Base-by-base conservation (phyloP, 2,113 vertebrate species). In the Seriola rivoliana region DNA sequence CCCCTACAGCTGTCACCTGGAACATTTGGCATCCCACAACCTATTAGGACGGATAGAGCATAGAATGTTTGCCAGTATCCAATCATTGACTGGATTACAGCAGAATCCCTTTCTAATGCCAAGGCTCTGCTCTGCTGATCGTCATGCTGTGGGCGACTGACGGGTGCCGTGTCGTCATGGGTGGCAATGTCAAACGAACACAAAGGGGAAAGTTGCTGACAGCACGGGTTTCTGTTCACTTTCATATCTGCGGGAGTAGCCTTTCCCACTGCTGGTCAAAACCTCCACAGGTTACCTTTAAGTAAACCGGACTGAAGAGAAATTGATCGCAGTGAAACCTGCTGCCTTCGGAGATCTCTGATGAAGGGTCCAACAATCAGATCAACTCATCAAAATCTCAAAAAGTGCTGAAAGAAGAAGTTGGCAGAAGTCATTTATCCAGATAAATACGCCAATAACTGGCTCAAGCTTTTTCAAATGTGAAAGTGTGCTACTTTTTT, bases 31-130 rank as follows among this genome's bases (percentile, higher is more conserved):
- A 87, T 69, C 74, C 38, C 23, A 38, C 65, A 63, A 32, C 38
- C 78, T 71, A 70, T 55, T 75, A 85, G 83, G 82, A 66, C 58
- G 57, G 78, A 80, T 42, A 32, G 71, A 55, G 78, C 38, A n/a
- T 13, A 50, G 70, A 72, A 14, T 57, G 78, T 74, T 82, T 87
- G 91, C 80, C 86, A 87, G 78, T 32, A 72, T 85, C 79, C 87
- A 84, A 89, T 93, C 86, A 80, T 38, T 80, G 84, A 84, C 74
- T 59, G 88, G 91, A 93, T 94, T 93, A 93, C 23, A 50, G 69
- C 60, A 66, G 79, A 90, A 92, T 91, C 81, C 78, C 74, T 57
- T 68, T 85, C 81, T 90, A 90, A 92, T 84, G 88, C 90, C 83
- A 75, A 68, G 77, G 85, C 86, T 85, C 75, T 79, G 68, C 88